Conservation (phyloP, 2,113 vertebrate genomes). For the Hiodon tergisus region DNA sequence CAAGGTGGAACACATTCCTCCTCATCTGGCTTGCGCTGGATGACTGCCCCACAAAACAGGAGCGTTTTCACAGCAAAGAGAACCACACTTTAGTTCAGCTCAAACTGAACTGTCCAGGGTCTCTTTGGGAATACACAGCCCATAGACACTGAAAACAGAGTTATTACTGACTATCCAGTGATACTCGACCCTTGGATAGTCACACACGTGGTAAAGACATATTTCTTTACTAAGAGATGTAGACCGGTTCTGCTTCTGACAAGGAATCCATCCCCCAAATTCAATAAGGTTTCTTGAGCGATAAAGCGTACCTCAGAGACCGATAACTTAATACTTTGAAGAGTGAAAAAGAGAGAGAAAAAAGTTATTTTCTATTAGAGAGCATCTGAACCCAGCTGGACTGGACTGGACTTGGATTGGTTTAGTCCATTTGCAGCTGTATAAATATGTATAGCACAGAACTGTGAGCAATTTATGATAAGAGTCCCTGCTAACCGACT, state of each 20-base stretch:
- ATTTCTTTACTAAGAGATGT: background rate
- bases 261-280: background rate
- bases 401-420: no score
- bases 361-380: no score
- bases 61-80: background rate
- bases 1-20: no score
- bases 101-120: background rate
- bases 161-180: background rate
- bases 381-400: no score
- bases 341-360: no score
- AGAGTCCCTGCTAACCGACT: no score
- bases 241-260: background rate
- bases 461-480: no score
- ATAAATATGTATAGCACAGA: no score
- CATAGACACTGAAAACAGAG: background rate
- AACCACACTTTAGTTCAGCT: background rate
- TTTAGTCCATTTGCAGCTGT: no score
- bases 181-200: background rate
- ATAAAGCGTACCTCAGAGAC: background rate
- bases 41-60: background rate
- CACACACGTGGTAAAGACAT: constrained; percentile 12
- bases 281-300: background rate
- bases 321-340: no score
- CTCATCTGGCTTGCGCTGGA: background rate
- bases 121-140: background rate